Evolutionary conservation across 2,797 vertebrate genomes (phyloP), one percentile per base, ranked within the genome.

Genomic region (Sandelia bainsii): DNA sequence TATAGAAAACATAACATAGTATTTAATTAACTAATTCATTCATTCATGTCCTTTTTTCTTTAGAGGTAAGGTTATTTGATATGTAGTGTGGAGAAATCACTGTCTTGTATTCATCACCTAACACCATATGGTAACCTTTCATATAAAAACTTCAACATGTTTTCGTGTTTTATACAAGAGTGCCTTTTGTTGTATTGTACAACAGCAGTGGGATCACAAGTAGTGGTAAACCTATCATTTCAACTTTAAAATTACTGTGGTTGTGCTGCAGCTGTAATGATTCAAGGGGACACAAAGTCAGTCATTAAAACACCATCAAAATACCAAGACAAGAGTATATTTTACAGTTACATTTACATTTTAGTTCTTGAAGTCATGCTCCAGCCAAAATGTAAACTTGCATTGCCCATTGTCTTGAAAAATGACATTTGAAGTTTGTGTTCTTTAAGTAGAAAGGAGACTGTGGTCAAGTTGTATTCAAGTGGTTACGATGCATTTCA

Each of bases 201-300:
- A 67, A 64, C 71, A 65, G 77, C 75, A 58, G 71, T 57, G 51
- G 62, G 70, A 81, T 76, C 48, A 61, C 59, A 76, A 70, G 65
- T 25, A 53, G 50, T 12, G 7, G 57, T 63, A 44, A 87, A 85
- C 62, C 72, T 82, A 65, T 84, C 48, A 77, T 88, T 87, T 81
- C 5, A 59, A 34, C 54, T 75, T 61, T 23, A 22, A 52, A 69
- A 81, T 81, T 27, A 49, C 52, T 69, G 80, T 32, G 68, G 79
- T 58, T 53, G 32, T 16, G 54, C 29, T 51, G 58, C 77, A 80
- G 83, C 72, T 80, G 79, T 69, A 69, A 46, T 7, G n/a, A 62
- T 73, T 77, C 68, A 75, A 81, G 49, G 62, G 60, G 49, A 81
- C 59, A 49, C 62, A 76, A 72, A 80, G 78, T 74, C 72, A 62